These are phyloP conservation scores for Papilio xuthus DNA, from an alignment of 1,140 invertebrate species.

Conservation along the genomic window DNA sequence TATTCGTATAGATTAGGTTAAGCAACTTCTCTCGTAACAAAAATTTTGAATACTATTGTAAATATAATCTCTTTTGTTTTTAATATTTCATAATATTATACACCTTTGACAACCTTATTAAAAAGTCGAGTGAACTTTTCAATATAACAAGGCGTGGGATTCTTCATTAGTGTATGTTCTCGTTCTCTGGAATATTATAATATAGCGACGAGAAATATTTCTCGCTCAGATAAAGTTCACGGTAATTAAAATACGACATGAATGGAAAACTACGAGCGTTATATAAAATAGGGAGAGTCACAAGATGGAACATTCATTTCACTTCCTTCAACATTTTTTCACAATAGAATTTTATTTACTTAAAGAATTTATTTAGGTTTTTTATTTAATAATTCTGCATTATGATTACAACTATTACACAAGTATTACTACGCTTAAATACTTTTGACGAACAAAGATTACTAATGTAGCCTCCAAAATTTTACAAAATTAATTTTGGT, in stretches of 20 bases:
- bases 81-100: background rate
- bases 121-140: background rate
- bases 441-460: no score
- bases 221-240: conserved; percentile 25
- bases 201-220: conserved; percentile 13
- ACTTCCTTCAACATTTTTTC: background rate
- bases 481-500: no score
- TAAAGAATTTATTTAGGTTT: no score
- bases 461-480: no score
- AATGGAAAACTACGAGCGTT: conserved; percentile 4
- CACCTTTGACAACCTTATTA: background rate
- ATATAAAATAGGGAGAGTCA: background rate
- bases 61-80: no score
- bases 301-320: conserved; percentile 15
- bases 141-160: conserved; percentile 13
- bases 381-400: no score
- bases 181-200: conserved; percentile 18
- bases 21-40: no score
- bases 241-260: conserved; percentile 26
- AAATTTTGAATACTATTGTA: no score
- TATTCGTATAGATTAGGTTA: no score
- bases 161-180: conserved; percentile 13
- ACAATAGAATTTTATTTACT: background rate
- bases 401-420: no score
- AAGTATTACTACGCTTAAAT: no score